phyloP scores from a whole-genome alignment of 1,140 invertebrate genomes.

The Drosophila serrata region DNA sequence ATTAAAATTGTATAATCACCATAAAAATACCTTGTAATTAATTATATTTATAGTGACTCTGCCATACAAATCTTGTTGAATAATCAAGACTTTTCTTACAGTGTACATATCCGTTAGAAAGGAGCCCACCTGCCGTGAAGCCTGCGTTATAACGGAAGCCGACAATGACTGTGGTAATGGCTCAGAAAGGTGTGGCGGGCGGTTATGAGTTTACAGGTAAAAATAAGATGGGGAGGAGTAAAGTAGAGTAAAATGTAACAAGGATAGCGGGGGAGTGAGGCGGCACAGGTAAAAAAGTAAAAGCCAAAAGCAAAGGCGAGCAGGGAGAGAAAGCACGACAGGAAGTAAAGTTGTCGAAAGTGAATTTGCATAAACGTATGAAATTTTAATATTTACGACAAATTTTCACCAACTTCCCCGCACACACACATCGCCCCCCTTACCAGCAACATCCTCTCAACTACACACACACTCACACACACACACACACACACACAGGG shows the following conservation, averaged over 20 bases:
- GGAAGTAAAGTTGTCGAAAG: constrained; percentile 76
- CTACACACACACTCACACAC: constrained; percentile 1
- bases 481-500: neutral
- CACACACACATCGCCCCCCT: neutral
- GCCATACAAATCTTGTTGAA: too few species aligned
- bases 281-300: constrained; percentile 5
- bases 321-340: constrained; percentile 33
- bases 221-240: neutral
- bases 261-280: neutral
- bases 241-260: neutral
- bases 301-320: constrained; percentile 21
- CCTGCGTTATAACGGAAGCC: constrained; percentile 57
- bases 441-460: neutral
- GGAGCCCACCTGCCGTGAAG: constrained; percentile 11
- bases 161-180: constrained; percentile 36
- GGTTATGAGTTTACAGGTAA: constrained; percentile 1
- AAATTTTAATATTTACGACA: constrained; percentile 83
- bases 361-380: constrained; percentile 82
- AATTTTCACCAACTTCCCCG: constrained; percentile 60
- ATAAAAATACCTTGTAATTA: too few species aligned
- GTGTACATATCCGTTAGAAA: neutral
- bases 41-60: neutral
- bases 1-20: too few species aligned
- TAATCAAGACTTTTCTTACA: neutral
- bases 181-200: neutral